Percentiles rank a stretch among this genome's conserved stretches.
phyloP scores from a whole-genome alignment of 2,113 vertebrate genomes.

The Haliaeetus leucogaster region DNA sequence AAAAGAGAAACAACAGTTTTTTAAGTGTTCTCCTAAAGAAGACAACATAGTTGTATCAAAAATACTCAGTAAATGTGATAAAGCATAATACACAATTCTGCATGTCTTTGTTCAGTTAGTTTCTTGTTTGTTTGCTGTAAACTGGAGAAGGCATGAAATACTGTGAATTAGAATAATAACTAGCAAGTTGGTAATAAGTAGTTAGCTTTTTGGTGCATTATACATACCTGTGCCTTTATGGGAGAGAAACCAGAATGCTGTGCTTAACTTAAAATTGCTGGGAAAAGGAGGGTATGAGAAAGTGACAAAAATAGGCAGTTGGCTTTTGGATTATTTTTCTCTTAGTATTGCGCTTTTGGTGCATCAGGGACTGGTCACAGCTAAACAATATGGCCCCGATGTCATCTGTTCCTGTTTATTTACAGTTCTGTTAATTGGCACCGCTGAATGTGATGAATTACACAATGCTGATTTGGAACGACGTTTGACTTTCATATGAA shows the following conservation, averaged over 20 bases:
- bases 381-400: neutral
- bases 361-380: neutral
- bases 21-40: neutral
- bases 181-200: neutral
- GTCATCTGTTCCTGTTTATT: neutral
- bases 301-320: neutral
- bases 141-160: neutral
- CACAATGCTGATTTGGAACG: neutral
- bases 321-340: neutral
- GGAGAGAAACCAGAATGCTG: neutral
- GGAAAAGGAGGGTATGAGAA: neutral
- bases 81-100: neutral
- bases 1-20: neutral
- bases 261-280: neutral
- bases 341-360: neutral
- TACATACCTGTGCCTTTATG: neutral
- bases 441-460: neutral
- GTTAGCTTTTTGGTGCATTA: neutral
- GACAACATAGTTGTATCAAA: neutral
- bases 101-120: neutral
- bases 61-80: neutral
- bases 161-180: neutral
- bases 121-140: neutral
- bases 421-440: neutral
- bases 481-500: neutral